These are phyloP conservation scores for Zophobas atratus DNA, from an alignment of 1,140 invertebrate species.

Conservation along the genomic window DNA sequence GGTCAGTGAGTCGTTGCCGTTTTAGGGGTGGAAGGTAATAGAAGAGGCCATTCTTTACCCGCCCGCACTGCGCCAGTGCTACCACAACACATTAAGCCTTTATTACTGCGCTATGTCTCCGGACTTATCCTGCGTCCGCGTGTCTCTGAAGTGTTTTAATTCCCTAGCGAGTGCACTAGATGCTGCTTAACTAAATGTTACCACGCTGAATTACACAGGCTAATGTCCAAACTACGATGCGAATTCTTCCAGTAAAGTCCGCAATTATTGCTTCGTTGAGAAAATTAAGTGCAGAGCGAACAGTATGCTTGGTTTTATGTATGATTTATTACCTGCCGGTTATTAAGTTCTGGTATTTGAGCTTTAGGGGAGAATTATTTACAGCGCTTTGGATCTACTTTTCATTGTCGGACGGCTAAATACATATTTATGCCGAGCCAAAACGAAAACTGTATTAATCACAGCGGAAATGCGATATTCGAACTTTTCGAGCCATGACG, in stretches of 20 bases:
- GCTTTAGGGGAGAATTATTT: slow-evolving; percentile 27
- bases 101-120: slow-evolving; percentile 49
- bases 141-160: slow-evolving; percentile 56
- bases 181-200: slow-evolving; percentile 53
- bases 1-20: slow-evolving; percentile 51
- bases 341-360: slow-evolving; percentile 31
- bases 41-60: slow-evolving; percentile 42
- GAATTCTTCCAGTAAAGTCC: slow-evolving; percentile 26
- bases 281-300: slow-evolving; percentile 20
- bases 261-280: slow-evolving; percentile 38
- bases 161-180: slow-evolving; percentile 48
- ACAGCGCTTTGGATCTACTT: background rate
- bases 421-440: slow-evolving; percentile 25
- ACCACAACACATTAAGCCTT: slow-evolving; percentile 57
- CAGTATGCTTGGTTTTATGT: slow-evolving; percentile 26
- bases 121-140: slow-evolving; percentile 49
- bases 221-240: slow-evolving; percentile 48
- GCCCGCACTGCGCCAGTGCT: slow-evolving; percentile 44
- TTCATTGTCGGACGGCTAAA: slow-evolving; percentile 4
- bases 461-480: slow-evolving; percentile 22
- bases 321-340: slow-evolving; percentile 34
- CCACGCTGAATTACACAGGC: slow-evolving; percentile 51
- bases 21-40: slow-evolving; percentile 39
- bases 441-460: slow-evolving; percentile 20
- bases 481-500: slow-evolving; percentile 15